Base-by-base conservation (phyloP, 2,888 invertebrate genomes). In the Smittia sp. region DNA sequence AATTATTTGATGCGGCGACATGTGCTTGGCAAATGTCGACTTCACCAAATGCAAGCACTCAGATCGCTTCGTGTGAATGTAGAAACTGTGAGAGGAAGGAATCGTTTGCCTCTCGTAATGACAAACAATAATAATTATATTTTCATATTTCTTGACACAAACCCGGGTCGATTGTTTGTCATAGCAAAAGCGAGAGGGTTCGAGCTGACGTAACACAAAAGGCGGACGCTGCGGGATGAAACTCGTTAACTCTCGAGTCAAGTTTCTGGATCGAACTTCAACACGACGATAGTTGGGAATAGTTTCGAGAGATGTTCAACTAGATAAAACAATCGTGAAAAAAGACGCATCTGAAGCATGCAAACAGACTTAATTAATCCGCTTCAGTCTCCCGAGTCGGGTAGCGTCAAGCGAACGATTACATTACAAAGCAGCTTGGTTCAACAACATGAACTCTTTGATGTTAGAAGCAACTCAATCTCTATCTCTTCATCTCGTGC, bases 1-100 rank as follows among this genome's bases (percentile, higher is more conserved):
- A 67, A 67, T 67, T 39, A 41, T 67, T 67, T 1, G 46, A 46
- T 46, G 66, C 38, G 32, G 46, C 41, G 67, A 67, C 67, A 67
- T 67, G 24, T 67, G 67, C 41, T 41, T 38, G 22, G 41, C 67
- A 67, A 67, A 67, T 67, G 67, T 58, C 58, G 9, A 20, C 15
- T 46, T 46, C 46, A 46, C 32, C 32, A 32, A 32, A 32, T 32
- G 32, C 32, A 32, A 6, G 32, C 32, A 6, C 4, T 32, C 4
- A 32, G 32, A 32, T 32, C 32, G 32, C 32, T 32, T 9, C 32
- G 32, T 32, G n/a, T 46, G 46, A 46, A 46, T 46, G 15, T 11
- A 11, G n/a, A 46, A 15, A 46, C 3, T 11, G 46, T 3, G 46
- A 46, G 46, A 46, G 38, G 38, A 38, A 46, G 46, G 11, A 15